Conservation (phyloP, 2,113 vertebrate genomes). For the Sialia sialis region DNA sequence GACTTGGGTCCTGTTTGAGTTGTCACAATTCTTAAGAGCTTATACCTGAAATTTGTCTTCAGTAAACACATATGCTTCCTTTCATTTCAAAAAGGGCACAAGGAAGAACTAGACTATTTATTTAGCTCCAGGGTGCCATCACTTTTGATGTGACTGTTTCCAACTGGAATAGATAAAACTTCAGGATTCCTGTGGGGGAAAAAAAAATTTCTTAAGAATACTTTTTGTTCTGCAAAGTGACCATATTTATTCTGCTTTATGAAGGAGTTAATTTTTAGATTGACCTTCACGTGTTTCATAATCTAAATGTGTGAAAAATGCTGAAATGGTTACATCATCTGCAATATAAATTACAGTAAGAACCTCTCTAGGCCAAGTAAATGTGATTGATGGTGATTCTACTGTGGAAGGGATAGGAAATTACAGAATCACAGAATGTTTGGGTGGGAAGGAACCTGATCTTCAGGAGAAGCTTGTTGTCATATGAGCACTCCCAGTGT, state of each 20-base stretch:
- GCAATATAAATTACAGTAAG: not conserved
- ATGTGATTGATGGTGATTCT: not conserved
- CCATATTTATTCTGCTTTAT: not conserved
- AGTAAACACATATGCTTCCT: not conserved
- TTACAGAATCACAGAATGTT: not conserved
- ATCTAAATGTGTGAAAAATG: not conserved
- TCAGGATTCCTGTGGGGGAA: not conserved
- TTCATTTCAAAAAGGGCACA: constrained; percentile 20
- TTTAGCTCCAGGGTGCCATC: not conserved
- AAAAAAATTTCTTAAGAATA: not conserved
- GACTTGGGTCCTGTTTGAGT: not conserved
- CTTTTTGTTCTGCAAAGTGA: constrained; percentile 38
- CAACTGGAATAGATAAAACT: not conserved
- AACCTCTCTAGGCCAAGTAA: not conserved
- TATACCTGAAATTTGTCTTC: not conserved
- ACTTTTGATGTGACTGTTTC: constrained; percentile 9
- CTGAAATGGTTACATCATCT: not conserved
- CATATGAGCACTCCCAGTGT: not conserved
- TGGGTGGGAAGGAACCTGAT: not conserved
- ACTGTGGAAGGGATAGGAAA: not conserved
- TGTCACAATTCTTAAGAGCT: constrained; percentile 38
- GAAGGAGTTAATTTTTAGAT: not conserved
- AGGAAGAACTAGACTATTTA: not conserved
- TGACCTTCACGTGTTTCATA: not conserved
- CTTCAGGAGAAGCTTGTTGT: not conserved